Evolutionary conservation across 2,113 vertebrate genomes (phyloP), one percentile per base, ranked within the genome.

Genomic region (Stercorarius parasiticus): DNA sequence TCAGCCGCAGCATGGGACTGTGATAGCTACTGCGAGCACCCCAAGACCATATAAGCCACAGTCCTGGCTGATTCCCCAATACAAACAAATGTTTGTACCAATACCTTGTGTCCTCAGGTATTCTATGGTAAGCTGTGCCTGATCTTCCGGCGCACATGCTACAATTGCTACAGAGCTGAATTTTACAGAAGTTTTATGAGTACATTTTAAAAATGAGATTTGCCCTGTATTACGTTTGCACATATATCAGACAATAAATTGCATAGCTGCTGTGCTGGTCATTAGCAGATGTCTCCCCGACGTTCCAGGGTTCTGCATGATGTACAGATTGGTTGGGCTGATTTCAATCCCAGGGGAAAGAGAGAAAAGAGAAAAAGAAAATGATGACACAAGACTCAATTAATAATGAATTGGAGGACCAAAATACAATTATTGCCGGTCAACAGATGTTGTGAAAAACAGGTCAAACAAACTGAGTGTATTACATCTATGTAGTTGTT

Each of bases 61-160:
- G 11, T 50, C 36, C 69, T 78, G 58, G 18, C 34, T 69, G 66
- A 32, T 12, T 73, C 55, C 30, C 45, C 34, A 9, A 19, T 45
- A 45, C 45, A 45, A 45, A 19, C 45, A 70, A 4, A 42, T 0
- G 0, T n/a, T 47, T 64, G 15, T 36, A 69, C 15, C 20, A 17
- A 18, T 14, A 27, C 10, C 27, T 80, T 36, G 27, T 56, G 18
- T 71, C 61, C 21, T 76, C 62, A 27, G 43, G 6, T 65, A 36
- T 81, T 91, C 70, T 72, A 43, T 18, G 13, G 21, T 43, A 43
- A 80, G 38, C n/a, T 67, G 16, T 55, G 36, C 36, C 43, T 90
- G 65, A 64, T 47, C 43, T 83, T 64, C 32, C 82, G 29, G 20
- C 78, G 38, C 19, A 66, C 10, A 50, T 66, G 9, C n/a, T n/a